Base-by-base conservation (phyloP, 2,888 invertebrate species). In the Ophioninae sp. region DNA sequence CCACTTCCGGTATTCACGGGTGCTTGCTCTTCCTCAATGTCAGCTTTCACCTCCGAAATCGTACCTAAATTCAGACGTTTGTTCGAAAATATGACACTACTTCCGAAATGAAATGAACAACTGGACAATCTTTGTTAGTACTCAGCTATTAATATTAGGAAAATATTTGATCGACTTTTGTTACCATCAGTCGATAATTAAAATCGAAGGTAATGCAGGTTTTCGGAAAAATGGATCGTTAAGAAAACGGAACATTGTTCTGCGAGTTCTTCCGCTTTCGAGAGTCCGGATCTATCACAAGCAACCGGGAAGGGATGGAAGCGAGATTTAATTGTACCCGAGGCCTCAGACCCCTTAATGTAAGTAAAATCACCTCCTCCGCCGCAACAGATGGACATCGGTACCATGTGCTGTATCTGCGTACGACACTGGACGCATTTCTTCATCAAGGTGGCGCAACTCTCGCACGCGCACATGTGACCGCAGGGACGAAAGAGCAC, bases 381-480 rank as follows among this genome's bases (percentile, higher is more conserved):
- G 6, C 91, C 91, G 86, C 95, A 95, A 87, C 95, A 95, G 44
- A 95, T 93, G 72, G 93, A 93, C 90, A 94, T 91, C 13, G 94
- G 94, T 67, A 94, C 93, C 93, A 95, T 95, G 88, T 95, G 94
- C 86, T 96, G 96, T 87, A 99, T 97, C 92, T 97, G 96, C 69
- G 97, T 95, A 89, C 98, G 96, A 93, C 99, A 99, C 93, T 97
- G 96, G 20, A 99, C 98, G 94, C 99, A 99, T 94, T 99, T 99
- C 94, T 98, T 98, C 98, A 99, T 98, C 89, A 99, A 95, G 86
- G 96, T 96, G 84, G 98, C 97, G 94, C 99, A 99, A 88, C 96
- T 95, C 87, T 96, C 96, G 94, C 98, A 98, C 23, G 97, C 97
- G 94, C 97, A 97, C 96, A 99, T 98, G 94, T 99, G 98, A 74